A percentile compares a stretch with the other conserved stretches of the same genome.
Evolutionary conservation across 2,113 vertebrate genomes (phyloP).

Genomic region (Oreochromis niloticus): DNA sequence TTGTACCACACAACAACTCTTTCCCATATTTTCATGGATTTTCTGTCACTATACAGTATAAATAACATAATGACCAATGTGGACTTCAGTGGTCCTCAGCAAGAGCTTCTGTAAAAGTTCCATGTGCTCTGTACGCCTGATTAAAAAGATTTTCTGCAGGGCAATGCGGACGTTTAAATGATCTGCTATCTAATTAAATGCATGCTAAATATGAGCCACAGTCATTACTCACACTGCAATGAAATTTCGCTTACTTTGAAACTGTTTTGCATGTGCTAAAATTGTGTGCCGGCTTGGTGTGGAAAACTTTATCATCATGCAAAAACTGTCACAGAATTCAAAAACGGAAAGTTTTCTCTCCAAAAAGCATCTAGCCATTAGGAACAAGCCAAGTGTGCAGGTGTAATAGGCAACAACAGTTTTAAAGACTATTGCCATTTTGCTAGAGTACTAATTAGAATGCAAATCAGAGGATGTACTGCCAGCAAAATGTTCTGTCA

Average conservation of each 20-base stretch:
- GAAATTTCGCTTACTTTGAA: background rate
- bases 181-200: background rate
- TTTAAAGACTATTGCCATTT: conserved; percentile 12
- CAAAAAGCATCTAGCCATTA: background rate
- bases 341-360: conserved; percentile 4
- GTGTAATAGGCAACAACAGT: background rate
- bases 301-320: background rate
- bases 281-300: background rate
- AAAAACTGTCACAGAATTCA: background rate
- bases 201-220: background rate
- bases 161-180: background rate
- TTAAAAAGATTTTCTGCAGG: background rate
- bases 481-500: conserved; percentile 41
- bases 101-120: background rate
- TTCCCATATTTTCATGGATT: background rate
- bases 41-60: background rate
- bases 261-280: background rate
- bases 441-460: conserved; percentile 36
- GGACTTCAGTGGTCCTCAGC: background rate
- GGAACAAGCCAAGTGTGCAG: background rate
- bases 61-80: background rate
- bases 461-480: conserved; percentile 45
- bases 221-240: background rate
- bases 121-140: background rate
- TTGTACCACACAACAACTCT: background rate